Conservation (phyloP, 2,113 vertebrate species). For the Calcarius ornatus region DNA sequence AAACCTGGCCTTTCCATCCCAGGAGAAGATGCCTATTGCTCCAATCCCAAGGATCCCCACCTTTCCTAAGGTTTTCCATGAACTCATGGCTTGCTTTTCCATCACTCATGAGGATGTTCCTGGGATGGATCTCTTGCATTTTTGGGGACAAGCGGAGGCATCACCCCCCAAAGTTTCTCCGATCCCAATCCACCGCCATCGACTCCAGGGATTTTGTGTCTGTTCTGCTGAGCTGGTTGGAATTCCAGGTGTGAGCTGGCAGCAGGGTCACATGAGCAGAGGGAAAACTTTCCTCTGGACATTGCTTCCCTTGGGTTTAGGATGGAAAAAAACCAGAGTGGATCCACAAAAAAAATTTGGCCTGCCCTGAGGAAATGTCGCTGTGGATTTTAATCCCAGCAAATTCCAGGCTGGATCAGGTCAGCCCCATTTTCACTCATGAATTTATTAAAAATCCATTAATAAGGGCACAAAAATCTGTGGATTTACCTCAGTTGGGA, state of each 20-base stretch:
- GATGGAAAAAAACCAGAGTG: neutral
- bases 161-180: rapidly evolving
- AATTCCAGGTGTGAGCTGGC: neutral
- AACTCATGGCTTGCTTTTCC: neutral
- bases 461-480: neutral
- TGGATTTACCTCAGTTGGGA: neutral
- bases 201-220: neutral
- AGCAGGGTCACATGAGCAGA: neutral
- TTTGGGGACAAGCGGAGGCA: neutral
- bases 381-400: neutral
- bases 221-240: neutral
- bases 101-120: neutral
- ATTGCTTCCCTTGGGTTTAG: neutral
- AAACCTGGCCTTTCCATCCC: neutral
- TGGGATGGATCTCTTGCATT: rapidly evolving
- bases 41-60: neutral
- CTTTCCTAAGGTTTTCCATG: neutral
- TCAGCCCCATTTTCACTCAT: neutral
- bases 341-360: neutral
- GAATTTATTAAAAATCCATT: neutral
- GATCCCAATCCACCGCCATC: rapidly evolving
- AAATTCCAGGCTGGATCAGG: neutral
- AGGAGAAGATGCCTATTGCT: neutral
- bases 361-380: rapidly evolving
- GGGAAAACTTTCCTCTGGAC: neutral